Evolutionary conservation across 2,888 invertebrate species (phyloP).

Genomic region (Caradrina clavipalpis): DNA sequence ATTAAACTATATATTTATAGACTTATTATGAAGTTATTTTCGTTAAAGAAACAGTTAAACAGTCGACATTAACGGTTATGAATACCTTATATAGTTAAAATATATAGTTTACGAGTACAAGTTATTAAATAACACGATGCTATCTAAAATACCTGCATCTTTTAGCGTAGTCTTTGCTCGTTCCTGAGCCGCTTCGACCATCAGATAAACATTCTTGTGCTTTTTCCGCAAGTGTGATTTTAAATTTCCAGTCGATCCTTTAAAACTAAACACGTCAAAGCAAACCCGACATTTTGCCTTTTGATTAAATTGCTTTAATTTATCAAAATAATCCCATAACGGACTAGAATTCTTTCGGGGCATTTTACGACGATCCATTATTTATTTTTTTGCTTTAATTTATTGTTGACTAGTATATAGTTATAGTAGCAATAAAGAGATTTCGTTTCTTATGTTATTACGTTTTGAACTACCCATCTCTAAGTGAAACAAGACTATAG

Average conservation of each 20-base stretch:
- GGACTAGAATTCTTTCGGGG: not conserved
- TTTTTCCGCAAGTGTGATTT: not conserved
- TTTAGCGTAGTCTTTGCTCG: not conserved
- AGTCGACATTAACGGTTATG: no score
- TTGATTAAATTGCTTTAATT: not conserved
- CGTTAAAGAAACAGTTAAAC: no score
- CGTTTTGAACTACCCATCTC: not conserved
- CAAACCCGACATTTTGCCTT: constrained; percentile 7
- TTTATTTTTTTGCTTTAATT: not conserved
- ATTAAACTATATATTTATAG: not conserved
- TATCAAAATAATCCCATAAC: constrained; percentile 7
- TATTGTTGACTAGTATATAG: not conserved
- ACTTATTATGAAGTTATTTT: no score
- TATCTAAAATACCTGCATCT: not conserved
- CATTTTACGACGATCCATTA: not conserved
- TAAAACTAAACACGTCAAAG: not conserved
- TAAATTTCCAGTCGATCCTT: not conserved
- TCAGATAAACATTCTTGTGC: not conserved
- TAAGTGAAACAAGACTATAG: no score
- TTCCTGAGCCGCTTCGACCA: not conserved
- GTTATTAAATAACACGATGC: no score
- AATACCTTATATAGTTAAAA: no score
- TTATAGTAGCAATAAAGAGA: not conserved
- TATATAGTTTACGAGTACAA: no score
- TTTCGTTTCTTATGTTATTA: not conserved